phyloP scores from a whole-genome alignment of 2,888 invertebrate species.

The Lapara coniferarum region DNA sequence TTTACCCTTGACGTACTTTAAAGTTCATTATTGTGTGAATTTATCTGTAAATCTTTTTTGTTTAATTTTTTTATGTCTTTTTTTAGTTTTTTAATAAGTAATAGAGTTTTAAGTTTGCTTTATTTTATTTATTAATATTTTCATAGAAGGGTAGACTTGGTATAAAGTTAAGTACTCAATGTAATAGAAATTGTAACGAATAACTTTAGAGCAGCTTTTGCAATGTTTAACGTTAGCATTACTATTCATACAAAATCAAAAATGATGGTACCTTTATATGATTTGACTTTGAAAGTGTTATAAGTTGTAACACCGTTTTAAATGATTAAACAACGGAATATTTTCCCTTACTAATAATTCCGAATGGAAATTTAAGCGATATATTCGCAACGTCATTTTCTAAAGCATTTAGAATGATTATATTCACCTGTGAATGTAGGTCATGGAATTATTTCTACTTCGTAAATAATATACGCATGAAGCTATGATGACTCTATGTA shows the following conservation, averaged over 20 bases:
- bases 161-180: no score
- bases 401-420: not conserved
- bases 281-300: no score
- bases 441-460: constrained; percentile 22
- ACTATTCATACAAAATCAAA: no score
- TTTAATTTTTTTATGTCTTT: not conserved
- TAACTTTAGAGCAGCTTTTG: no score
- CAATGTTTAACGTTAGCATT: no score
- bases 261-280: no score
- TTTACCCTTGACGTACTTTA: constrained; percentile 25
- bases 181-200: no score
- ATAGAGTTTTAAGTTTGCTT: not conserved
- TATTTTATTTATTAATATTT: no score
- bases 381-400: not conserved
- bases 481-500: not conserved
- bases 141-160: no score
- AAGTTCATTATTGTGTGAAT: constrained; percentile 11
- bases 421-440: not conserved
- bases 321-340: not conserved
- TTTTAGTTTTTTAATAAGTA: not conserved
- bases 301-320: not conserved
- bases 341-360: not conserved
- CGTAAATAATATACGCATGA: not conserved
- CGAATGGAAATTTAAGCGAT: not conserved
- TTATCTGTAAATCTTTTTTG: not conserved